phyloP scores from a whole-genome alignment of 2,113 vertebrate genomes.

The Oceanites oceanicus region DNA sequence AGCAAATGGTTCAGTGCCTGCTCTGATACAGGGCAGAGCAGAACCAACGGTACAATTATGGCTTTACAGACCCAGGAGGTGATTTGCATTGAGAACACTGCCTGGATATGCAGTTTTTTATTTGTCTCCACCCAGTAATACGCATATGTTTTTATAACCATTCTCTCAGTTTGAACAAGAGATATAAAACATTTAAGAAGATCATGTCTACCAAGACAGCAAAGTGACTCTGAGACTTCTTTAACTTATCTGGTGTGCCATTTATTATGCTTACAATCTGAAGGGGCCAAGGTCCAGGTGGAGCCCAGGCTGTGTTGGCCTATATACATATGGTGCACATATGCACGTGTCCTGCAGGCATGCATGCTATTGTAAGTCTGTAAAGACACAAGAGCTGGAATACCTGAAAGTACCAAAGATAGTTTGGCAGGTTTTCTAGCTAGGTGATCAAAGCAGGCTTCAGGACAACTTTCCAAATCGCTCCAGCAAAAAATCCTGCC shows the following conservation, averaged over 20 bases:
- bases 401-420: neutral
- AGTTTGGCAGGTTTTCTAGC: neutral
- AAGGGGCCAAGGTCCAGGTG: neutral
- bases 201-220: neutral
- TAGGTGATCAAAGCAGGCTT: neutral
- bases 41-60: accelerated
- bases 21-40: neutral
- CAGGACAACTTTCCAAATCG: neutral
- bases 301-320: neutral
- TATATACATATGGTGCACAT: neutral
- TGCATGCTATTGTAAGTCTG: neutral
- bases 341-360: neutral
- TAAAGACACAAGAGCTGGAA: neutral
- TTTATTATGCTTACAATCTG: neutral
- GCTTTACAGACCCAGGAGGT: neutral
- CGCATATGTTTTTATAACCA: neutral
- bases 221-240: neutral
- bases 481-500: neutral
- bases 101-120: neutral
- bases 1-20: neutral
- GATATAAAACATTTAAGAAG: neutral
- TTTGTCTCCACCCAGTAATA: neutral
- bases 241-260: neutral
- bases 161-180: neutral
- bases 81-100: neutral